Percentiles rank a stretch among this genome's conserved stretches.
phyloP scores from a whole-genome alignment of 2,113 vertebrate genomes.

The Cebidichthys violaceus region DNA sequence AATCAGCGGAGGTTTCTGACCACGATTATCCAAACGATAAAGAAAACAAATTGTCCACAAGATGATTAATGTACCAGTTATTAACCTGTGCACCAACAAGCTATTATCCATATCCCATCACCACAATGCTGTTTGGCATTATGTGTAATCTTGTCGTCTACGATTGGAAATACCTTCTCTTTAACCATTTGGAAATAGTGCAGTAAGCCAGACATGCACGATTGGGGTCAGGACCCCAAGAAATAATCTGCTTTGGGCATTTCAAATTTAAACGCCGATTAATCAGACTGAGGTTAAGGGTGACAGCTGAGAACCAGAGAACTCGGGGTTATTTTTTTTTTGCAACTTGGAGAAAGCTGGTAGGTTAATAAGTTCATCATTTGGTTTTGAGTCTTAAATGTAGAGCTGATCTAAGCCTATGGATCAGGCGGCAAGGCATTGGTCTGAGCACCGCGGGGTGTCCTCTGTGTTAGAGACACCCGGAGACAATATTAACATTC shows the following conservation, averaged over 20 bases:
- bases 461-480: neutral
- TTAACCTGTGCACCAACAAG: slow-evolving; percentile 33
- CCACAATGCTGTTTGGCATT: slow-evolving; percentile 27
- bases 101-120: slow-evolving; percentile 39
- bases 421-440: neutral
- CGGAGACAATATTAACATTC: neutral
- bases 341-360: slow-evolving; percentile 21
- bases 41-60: neutral
- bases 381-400: slow-evolving; percentile 31
- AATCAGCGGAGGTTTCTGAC: slow-evolving; percentile 8
- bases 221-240: slow-evolving; percentile 55
- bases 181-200: slow-evolving; percentile 31
- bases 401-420: neutral
- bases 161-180: slow-evolving; percentile 42
- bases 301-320: slow-evolving; percentile 12
- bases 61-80: slow-evolving; percentile 9
- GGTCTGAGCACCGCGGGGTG: neutral
- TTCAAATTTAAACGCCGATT: slow-evolving; percentile 67
- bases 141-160: slow-evolving; percentile 51
- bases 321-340: slow-evolving; percentile 24
- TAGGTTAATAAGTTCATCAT: neutral
- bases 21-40: neutral
- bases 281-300: slow-evolving; percentile 64
- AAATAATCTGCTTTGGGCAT: slow-evolving; percentile 72
- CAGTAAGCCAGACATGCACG: slow-evolving; percentile 40